phyloP scores from a whole-genome alignment of 2,113 vertebrate genomes.

The Muntiacus reevesi region DNA sequence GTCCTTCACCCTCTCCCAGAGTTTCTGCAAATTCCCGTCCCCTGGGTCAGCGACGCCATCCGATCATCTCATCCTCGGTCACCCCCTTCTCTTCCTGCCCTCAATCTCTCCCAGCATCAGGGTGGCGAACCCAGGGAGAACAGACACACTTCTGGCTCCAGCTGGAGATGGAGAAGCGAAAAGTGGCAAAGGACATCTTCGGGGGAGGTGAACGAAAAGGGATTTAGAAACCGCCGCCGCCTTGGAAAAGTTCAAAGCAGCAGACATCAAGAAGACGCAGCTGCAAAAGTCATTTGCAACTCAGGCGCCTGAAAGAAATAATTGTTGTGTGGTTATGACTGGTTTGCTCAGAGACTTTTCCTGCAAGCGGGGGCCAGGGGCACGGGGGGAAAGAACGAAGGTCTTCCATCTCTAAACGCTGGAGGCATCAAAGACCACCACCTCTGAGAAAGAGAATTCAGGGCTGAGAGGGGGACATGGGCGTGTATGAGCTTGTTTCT shows the following conservation, averaged over 20 bases:
- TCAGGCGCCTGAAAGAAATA: not conserved
- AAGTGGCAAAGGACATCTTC: not conserved
- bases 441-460: not conserved
- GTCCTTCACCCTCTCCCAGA: not conserved
- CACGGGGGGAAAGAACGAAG: rapidly evolving
- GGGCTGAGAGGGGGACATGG: not conserved
- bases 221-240: rapidly evolving
- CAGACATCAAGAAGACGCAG: not conserved
- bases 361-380: not conserved
- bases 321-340: not conserved
- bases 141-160: not conserved
- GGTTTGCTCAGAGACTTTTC: not conserved
- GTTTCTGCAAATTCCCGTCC: not conserved
- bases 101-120: not conserved
- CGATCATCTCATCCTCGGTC: not conserved
- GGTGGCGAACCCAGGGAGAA: not conserved
- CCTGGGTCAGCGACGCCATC: rapidly evolving
- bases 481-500: not conserved
- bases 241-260: not conserved
- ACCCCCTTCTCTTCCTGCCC: not conserved
- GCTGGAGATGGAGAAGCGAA: not conserved
- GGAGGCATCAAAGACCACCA: not conserved
- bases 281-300: not conserved
- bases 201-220: not conserved
- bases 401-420: not conserved